A percentile compares a stretch with the other conserved stretches of the same genome.
phyloP scores from a whole-genome alignment of 2,888 invertebrate species.

The Phyto melanocephala region DNA sequence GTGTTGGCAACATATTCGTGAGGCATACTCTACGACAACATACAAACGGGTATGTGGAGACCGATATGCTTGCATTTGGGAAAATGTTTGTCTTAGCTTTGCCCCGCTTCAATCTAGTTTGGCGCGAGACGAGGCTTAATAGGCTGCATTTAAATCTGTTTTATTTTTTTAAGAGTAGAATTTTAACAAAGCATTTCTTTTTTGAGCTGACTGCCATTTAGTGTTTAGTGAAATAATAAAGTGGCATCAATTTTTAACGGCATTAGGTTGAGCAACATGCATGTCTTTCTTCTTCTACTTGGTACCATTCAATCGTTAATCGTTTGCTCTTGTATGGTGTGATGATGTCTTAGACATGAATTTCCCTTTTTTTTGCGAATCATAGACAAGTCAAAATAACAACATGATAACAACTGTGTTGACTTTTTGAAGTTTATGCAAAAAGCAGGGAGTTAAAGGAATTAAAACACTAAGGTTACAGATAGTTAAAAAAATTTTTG shows the following conservation, averaged over 20 bases:
- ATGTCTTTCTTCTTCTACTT: constrained; percentile 8
- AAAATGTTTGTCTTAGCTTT: constrained; percentile 2
- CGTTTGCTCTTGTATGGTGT: constrained; percentile 22
- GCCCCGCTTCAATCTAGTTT: not conserved
- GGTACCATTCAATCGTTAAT: not conserved
- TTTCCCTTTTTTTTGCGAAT: constrained; percentile 47
- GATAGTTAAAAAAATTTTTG: too few species aligned
- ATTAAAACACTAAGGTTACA: not conserved
- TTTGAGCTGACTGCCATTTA: constrained; percentile 25
- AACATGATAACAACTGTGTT: constrained; percentile 44
- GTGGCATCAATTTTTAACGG: constrained; percentile 37
- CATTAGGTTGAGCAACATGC: constrained; percentile 26
- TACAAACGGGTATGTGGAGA: not conserved
- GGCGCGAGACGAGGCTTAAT: constrained; percentile 3
- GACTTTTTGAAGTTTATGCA: not conserved
- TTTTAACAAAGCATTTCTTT: constrained; percentile 37
- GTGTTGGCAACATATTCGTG: constrained; percentile 30
- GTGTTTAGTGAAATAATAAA: constrained; percentile 52
- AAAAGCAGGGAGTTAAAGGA: not conserved
- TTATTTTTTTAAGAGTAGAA: constrained; percentile 33
- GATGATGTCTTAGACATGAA: constrained; percentile 46
- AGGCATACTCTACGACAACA: constrained; percentile 1
- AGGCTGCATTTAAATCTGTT: constrained; percentile 29
- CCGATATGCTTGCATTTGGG: not conserved
- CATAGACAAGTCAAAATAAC: constrained; percentile 24